phyloP scores from a whole-genome alignment of 2,888 invertebrate species.

The Encarsia formosa region DNA sequence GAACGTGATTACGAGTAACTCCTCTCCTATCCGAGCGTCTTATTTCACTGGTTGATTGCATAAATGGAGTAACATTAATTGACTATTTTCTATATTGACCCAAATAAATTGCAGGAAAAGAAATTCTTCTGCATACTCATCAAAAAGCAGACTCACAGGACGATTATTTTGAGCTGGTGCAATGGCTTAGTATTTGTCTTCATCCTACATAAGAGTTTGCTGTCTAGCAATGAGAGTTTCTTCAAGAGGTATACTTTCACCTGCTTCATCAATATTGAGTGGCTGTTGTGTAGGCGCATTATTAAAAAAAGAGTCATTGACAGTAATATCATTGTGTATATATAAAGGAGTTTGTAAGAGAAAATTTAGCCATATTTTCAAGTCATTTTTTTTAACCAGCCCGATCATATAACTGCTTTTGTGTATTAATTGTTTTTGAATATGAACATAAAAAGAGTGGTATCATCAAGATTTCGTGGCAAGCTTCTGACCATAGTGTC shows the following conservation, averaged over 20 bases:
- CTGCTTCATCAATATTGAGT: slow-evolving; percentile 13
- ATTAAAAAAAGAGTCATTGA: slow-evolving; percentile 10
- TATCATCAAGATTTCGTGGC: slow-evolving; percentile 34
- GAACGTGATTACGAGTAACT: slow-evolving; percentile 36
- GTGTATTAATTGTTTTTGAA: slow-evolving; percentile 25
- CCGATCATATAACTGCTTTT: slow-evolving; percentile 34
- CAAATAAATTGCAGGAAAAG: not conserved
- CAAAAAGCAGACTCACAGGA: slow-evolving; percentile 24
- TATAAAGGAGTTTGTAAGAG: slow-evolving; percentile 27
- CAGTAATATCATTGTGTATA: not conserved
- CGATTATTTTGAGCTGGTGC: slow-evolving; percentile 19
- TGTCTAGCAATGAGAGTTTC: slow-evolving; percentile 26
- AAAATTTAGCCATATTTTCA: slow-evolving; percentile 32
- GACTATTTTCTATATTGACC: slow-evolving; percentile 23
- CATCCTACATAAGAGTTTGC: slow-evolving; percentile 29
- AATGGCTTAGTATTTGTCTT: slow-evolving; percentile 24
- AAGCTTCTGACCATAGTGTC: slow-evolving; percentile 13
- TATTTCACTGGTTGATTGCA: slow-evolving; percentile 21
- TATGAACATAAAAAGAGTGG: slow-evolving; percentile 34
- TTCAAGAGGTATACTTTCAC: slow-evolving; percentile 23
- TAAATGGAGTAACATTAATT: slow-evolving; percentile 20
- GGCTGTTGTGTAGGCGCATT: not conserved
- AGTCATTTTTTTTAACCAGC: slow-evolving; percentile 27
- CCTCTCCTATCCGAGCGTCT: slow-evolving; percentile 40
- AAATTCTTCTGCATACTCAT: slow-evolving; percentile 47